Percentiles rank a stretch among this genome's conserved stretches.
Evolutionary conservation across 2,113 vertebrate species (phyloP).

Genomic region (Trogon surrucura): DNA sequence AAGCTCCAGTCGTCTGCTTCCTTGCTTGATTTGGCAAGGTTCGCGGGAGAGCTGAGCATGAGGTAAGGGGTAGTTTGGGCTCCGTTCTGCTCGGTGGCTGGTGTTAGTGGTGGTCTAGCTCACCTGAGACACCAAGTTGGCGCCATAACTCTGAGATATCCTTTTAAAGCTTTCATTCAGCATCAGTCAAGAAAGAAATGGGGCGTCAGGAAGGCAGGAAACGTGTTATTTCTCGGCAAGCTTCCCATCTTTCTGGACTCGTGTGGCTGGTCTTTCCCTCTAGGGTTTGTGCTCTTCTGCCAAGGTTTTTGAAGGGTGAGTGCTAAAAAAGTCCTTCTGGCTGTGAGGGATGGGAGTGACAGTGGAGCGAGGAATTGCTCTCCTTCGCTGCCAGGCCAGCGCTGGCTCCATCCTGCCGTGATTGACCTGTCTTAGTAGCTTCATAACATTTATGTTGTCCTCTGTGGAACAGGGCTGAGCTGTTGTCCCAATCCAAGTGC

Average conservation of each 20-base stretch:
- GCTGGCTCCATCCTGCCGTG: neutral
- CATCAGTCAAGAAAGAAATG: neutral
- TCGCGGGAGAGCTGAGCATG: neutral
- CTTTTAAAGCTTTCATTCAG: neutral
- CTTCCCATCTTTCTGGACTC: neutral
- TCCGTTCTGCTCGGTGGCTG: neutral
- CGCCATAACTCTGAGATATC: accelerated
- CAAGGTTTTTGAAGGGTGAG: neutral
- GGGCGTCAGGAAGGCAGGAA: neutral
- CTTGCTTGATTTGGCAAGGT: constrained; percentile 41
- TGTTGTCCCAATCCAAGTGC: neutral
- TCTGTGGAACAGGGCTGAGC: neutral
- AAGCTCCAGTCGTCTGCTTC: constrained; percentile 29
- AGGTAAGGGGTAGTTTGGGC: neutral
- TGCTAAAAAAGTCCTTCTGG: neutral
- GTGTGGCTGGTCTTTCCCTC: neutral
- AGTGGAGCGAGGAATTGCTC: neutral
- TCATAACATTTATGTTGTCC: neutral
- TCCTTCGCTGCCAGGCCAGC: neutral
- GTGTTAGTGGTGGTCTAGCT: neutral
- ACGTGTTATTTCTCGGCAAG: neutral
- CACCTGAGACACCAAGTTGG: neutral
- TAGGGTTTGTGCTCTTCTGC: neutral
- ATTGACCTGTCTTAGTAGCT: neutral
- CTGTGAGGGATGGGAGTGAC: neutral